Base-by-base conservation (phyloP, 1,140 invertebrate genomes). In the Caerostris extrusa region DNA sequence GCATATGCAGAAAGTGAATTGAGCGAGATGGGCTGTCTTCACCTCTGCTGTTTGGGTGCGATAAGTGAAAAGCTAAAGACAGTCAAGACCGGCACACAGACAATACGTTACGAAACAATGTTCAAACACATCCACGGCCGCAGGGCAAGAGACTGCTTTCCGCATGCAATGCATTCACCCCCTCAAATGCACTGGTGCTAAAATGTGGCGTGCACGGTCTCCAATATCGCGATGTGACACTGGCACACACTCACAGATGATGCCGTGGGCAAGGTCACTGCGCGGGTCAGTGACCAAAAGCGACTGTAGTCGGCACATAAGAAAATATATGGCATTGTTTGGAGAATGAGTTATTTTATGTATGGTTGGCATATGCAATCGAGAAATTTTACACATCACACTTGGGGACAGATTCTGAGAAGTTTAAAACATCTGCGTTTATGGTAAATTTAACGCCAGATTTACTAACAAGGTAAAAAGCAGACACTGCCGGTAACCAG, bases 191-290 rank as follows among this genome's bases (percentile, higher is more conserved):
- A 87, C 53, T 34, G 19, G 60, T 17, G 85, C 57, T 60, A 87
- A 61, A 87, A 61, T 19, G 57, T 60, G 55, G 77, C n/a, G 81
- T 53, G 71, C 77, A 14, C 55, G 64, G n/a, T 56, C 53, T 92
- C 53, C 12, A 64, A 71, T 69, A 93, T 93, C 91, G 58, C 71
- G 91, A 93, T 93, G 91, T 93, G 91, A 93, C 91, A 93, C n/a
- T 93, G 91, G 82, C 91, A 93, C 83, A 93, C 91, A 87, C 82
- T 34, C 58, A 87, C n/a, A 58, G 60, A 71, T 71, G 19, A n/a
- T 50, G 6, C 34, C 55, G 82, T 7, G 3, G 90, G 90, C 90
- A 91, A 91, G 90, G 90, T 91, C 90, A 91, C 71, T 12, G 55
- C 17, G 56, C 82, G 61, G 91, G 91, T 93, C 81, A 93, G 81